These are phyloP conservation scores for Margarornis squamiger DNA, from an alignment of 2,797 vertebrate genomes.

Conservation along the genomic window DNA sequence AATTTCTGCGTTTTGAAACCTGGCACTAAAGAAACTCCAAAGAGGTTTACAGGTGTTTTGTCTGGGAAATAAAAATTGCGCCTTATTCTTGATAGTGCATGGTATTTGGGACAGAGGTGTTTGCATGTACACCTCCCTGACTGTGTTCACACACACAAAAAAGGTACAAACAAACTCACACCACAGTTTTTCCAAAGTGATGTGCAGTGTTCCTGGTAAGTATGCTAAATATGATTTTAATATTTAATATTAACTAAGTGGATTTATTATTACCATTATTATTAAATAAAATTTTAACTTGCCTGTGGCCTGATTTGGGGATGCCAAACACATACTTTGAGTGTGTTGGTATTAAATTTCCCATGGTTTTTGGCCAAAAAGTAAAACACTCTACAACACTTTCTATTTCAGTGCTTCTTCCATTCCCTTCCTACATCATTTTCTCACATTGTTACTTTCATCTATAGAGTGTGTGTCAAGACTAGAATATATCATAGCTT, in stretches of 20 bases:
- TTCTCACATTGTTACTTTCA: not conserved
- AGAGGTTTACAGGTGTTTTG: not conserved
- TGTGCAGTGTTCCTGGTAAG: not conserved
- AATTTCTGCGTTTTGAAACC: not conserved
- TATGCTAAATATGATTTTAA: not conserved
- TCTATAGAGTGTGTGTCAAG: not conserved
- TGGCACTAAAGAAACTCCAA: not conserved
- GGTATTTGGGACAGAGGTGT: accelerated
- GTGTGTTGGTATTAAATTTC: not conserved
- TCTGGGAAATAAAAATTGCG: not conserved
- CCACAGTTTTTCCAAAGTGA: not conserved
- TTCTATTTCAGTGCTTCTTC: not conserved
- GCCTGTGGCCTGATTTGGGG: not conserved
- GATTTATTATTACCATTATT: not conserved
- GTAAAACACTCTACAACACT: not conserved
- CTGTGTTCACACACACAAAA: not conserved
- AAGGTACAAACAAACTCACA: not conserved
- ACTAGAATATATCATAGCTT: not conserved
- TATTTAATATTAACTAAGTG: not conserved
- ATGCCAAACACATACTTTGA: not conserved
- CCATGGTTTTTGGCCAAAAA: not conserved
- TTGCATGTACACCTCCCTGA: not conserved
- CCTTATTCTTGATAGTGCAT: not conserved
- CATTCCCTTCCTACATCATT: not conserved
- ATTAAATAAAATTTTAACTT: not conserved